Base-by-base conservation (phyloP, 2,113 vertebrate genomes). In the Platysteira castanea region DNA sequence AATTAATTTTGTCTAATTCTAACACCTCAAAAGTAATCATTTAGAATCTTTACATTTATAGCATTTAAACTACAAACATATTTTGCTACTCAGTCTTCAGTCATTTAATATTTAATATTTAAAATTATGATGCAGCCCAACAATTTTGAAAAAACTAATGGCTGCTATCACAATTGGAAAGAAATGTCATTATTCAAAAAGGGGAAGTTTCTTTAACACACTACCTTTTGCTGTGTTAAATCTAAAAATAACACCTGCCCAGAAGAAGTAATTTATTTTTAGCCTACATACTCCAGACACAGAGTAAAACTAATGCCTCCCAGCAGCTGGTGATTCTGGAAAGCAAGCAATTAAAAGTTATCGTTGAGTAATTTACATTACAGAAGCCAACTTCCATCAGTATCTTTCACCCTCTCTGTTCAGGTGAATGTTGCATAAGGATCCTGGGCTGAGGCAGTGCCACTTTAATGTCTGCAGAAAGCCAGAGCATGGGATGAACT, bases 341-440 rank as follows among this genome's bases (percentile, higher is more conserved):
- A 90, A 95, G 70, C 49, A 80, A 77, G 83, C 76, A 91, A 90
- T 96, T 95, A 96, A 94, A 89, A 91, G 12, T 60, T 80, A 95
- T 56, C 7, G 39, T 4, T 1, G 23, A 95, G 83, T 65, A 74
- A 90, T 69, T 83, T 50, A 71, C 87, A 91, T 85, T 37, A 91
- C 53, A 76, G 78, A 90, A 64, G 41, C 50, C 22, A 42, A 57
- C 42, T 59, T 94, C 79, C 47, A 46, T 87, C 39, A 26, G 10
- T 47, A 46, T 57, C 9, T 61, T 64, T 83, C 57, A 37, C 41
- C 23, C 37, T 52, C 11, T 67, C 65, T 79, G 33, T 82, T 85
- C 6, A 0, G 3, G 60, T 54, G 73, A 96, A 64, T 1, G 1
- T 2, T 77, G n/a, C 6, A 3, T 42, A 82, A 93, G 42, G 46